Base-by-base conservation (phyloP, 2,113 vertebrate genomes). In the Hippoglossus stenolepis region DNA sequence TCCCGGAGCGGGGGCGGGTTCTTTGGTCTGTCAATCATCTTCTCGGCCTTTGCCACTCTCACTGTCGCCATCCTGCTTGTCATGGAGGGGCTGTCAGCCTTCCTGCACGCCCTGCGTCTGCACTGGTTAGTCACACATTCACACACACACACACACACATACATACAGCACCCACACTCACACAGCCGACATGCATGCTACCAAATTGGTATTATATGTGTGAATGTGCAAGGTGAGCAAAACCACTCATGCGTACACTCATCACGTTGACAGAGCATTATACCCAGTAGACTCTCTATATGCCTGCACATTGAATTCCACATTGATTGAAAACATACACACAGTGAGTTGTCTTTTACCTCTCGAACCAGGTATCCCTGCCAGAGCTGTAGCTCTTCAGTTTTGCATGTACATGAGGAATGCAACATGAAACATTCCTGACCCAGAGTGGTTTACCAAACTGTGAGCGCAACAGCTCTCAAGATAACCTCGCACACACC, bases 81-180 rank as follows among this genome's bases (percentile, higher is more conserved):
- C 88, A 99, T 99, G 98, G 98, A 99, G 89, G 98, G 98, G 18
- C 95, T 99, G 9, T 99, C 98, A 0, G 98, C 98, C 17, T 99
- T 99, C 79, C 95, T 99, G 60, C 98, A 99, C 0, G 98, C 98
- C 0, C 94, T 99, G 59, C 96, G 98, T 79, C 90, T 99, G 86
- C 98, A 99, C 94, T 99, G 98, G 98, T 99, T 83, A 96, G 96
- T 73, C 1, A 62, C 51, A 75, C 69, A 74, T 17, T 51, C 13
- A 31, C 3, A 67, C 18, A 72, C 28, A 60, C 26, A 60, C 1
- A 66, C 51, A 75, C 67, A 73, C 23, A 60, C 9, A 31, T 2
- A 64, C n/a, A 72, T 2, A 64, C n/a, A 72, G 4, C 20, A 61
- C 18, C 2, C 14, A 49, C 66, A 58, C 10, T 0, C 24, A 65